Evolutionary conservation across 2,888 invertebrate genomes (phyloP).

Genomic region (Mythimna pallens): DNA sequence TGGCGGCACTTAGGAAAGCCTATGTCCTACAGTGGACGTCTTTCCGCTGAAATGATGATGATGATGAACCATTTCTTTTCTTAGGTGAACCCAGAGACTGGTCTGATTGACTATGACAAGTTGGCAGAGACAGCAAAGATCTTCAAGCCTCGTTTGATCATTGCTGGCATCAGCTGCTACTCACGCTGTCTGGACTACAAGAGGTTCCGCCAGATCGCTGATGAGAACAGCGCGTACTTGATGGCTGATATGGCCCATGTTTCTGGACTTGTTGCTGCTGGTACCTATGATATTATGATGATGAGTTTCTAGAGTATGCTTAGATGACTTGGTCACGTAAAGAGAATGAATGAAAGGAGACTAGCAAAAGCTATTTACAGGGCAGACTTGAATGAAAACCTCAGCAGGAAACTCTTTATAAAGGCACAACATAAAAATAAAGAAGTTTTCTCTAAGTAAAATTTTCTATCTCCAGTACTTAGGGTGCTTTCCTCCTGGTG

Average conservation of each 20-base stretch:
- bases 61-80: constrained; percentile 32
- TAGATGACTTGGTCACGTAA: background rate
- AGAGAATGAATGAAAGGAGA: background rate
- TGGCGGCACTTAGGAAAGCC: too few relatives aligned
- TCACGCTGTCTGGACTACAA: constrained; percentile 98
- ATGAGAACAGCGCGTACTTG: constrained; percentile 96
- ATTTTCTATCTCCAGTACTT: too few relatives aligned
- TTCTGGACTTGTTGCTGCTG: constrained; percentile 97
- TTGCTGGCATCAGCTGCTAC: constrained; percentile 98
- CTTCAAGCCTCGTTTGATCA: constrained; percentile 97
- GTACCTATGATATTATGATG: constrained; percentile 72
- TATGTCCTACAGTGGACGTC: too few relatives aligned
- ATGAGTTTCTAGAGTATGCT: background rate
- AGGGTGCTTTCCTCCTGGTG: too few relatives aligned
- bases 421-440: too few relatives aligned
- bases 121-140: constrained; percentile 95
- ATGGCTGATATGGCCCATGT: constrained; percentile 99
- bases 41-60: too few relatives aligned
- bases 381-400: too few relatives aligned
- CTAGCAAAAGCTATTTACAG: too few relatives aligned
- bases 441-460: too few relatives aligned
- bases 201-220: constrained; percentile 95
- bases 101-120: constrained; percentile 97
- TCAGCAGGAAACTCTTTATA: too few relatives aligned
- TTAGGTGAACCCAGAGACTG: constrained; percentile 93